A percentile compares a stretch with the other conserved stretches of the same genome.
Conservation (phyloP, 1,140 invertebrate species). For the Macrocentrus cingulum region DNA sequence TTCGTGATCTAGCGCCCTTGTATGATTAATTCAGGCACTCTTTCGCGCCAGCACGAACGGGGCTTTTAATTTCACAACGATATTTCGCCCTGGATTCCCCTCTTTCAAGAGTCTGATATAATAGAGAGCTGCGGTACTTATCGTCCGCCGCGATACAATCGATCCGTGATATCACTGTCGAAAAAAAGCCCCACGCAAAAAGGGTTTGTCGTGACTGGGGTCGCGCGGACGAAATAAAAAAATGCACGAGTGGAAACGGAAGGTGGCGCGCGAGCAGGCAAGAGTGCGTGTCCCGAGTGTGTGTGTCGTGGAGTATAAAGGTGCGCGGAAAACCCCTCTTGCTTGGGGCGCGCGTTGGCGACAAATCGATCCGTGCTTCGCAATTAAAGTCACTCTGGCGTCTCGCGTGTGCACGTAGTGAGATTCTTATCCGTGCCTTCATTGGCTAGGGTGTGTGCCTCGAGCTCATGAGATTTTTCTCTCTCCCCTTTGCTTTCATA, state of each 20-base stretch:
- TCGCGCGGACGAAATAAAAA: conserved; percentile 5
- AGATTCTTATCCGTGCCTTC: conserved; percentile 48
- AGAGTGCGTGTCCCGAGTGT: conserved; percentile 35
- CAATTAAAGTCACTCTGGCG: conserved; percentile 52
- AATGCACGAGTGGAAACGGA: conserved; percentile 4
- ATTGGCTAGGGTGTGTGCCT: conserved; percentile 38
- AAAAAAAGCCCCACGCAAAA: neutral
- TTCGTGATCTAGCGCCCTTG: too few species aligned
- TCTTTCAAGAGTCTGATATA: too few species aligned
- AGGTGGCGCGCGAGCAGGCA: conserved; percentile 13
- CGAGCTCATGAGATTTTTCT: conserved; percentile 27
- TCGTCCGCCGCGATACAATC: too few species aligned
- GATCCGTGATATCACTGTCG: neutral
- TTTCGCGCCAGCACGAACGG: too few species aligned
- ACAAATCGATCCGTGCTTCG: conserved; percentile 53
- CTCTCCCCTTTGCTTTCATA: neutral
- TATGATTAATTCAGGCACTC: too few species aligned
- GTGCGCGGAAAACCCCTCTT: conserved; percentile 7
- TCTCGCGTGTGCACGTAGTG: conserved; percentile 34
- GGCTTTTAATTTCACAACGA: too few species aligned
- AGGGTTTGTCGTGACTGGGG: neutral
- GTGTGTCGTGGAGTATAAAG: neutral
- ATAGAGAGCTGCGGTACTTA: too few species aligned
- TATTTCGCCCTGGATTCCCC: too few species aligned
- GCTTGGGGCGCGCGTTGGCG: conserved; percentile 35